Base-by-base conservation (phyloP, 2,888 invertebrate genomes). In the Lumbricus terrestris region DNA sequence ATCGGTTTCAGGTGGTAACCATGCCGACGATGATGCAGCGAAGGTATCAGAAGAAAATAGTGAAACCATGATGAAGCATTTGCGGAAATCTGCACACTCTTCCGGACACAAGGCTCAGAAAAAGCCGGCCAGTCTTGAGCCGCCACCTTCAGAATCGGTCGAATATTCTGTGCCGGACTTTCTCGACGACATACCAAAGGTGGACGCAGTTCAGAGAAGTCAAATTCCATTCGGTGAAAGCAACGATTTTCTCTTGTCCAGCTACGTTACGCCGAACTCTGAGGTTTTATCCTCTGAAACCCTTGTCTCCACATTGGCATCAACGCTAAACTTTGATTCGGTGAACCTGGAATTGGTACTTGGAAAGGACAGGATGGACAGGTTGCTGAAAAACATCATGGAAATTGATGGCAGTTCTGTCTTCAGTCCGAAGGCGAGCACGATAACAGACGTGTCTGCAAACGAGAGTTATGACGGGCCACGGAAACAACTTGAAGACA, bases 341-440 rank as follows among this genome's bases (percentile, higher is more conserved):
- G 85, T 23, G 34, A 85, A 37, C 85, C 35, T 90, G 37, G 88
- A 90, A 35, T 40, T 47, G 29, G 88, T 91, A 18, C 42, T 91
- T 40, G 91, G 91, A 16, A 88, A 90, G 35, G 90, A 91, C 34
- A 69, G 90, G 34, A 88, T 90, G 69, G 88, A 89, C 47, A 40
- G 91, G 33, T 42, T 91, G 82, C 83, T 91, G 89, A 89, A 90
- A 38, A 91, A 91, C 82, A 89, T 91, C 34, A 82, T 90, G 35
- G 91, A 91, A 69, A 91, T 91, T 88, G 91, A 90, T n/a, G 90
- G 89, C 34, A 54, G 38, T 16, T 37, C 35, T 18, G 35, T 18
- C 33, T 38, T 85, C 23, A 40, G 35, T 40, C n/a, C 11, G 20
- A 85, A 37, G 18, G 37, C 11, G 5, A 23, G 35, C 34, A 15